Conservation (phyloP, 1,140 invertebrate genomes). For the Drosophila sturtevanti region DNA sequence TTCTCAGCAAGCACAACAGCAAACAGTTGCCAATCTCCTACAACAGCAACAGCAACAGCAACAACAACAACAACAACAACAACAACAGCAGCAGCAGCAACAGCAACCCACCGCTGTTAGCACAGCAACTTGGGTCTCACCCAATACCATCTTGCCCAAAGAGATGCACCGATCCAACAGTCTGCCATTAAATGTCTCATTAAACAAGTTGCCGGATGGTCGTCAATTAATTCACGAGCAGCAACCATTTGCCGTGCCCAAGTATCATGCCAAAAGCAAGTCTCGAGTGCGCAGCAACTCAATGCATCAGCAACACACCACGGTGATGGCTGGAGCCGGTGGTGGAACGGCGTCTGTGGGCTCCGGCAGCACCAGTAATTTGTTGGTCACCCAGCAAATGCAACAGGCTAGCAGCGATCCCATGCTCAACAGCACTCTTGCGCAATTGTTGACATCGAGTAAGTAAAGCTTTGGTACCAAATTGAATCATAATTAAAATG, state of each 20-base stretch:
- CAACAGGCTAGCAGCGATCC: constrained; percentile 80
- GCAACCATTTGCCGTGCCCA: constrained; percentile 72
- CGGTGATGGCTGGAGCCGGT: constrained; percentile 43
- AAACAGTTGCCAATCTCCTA: constrained; percentile 39
- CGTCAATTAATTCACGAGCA: constrained; percentile 45
- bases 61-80: constrained; percentile 56
- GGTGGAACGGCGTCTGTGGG: constrained; percentile 20
- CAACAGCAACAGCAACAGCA: constrained; percentile 56
- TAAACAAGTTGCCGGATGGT: constrained; percentile 65
- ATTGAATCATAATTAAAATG: background rate
- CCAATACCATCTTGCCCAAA: constrained; percentile 69
- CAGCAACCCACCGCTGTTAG: constrained; percentile 51
- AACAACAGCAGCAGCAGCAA: constrained; percentile 49
- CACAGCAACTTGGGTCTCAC: constrained; percentile 62
- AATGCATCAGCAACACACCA: constrained; percentile 74
- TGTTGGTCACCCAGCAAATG: constrained; percentile 51
- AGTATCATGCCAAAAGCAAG: constrained; percentile 70
- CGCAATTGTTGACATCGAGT: constrained; percentile 73
- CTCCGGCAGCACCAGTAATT: constrained; percentile 50
- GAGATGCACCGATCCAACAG: constrained; percentile 86
- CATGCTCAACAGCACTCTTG: constrained; percentile 81
- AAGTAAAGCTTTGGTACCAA: background rate
- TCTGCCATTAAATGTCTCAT: constrained; percentile 84
- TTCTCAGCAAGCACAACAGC: constrained; percentile 28
- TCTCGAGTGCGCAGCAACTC: constrained; percentile 79